Conservation (phyloP, 2,888 invertebrate genomes). For the Tiphia femorata region DNA sequence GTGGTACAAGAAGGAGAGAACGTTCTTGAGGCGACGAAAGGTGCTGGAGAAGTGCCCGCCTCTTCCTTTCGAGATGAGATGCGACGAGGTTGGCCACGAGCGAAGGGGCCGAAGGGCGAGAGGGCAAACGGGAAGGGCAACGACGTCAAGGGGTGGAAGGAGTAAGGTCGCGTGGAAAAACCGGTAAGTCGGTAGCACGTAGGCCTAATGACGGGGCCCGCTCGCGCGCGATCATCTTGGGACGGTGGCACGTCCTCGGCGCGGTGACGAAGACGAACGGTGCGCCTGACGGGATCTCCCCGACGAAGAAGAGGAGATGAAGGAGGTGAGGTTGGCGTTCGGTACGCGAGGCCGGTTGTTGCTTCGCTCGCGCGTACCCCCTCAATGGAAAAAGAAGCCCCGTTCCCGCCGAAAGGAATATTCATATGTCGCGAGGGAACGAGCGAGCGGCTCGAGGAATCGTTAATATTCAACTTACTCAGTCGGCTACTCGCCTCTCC, state of each 20-base stretch:
- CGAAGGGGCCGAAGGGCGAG: slow-evolving; percentile 1
- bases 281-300: no score
- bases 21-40: no score
- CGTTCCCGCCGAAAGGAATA: slow-evolving; percentile 39
- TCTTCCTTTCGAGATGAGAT: slow-evolving; percentile 9
- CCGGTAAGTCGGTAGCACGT: slow-evolving; percentile 43
- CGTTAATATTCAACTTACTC: slow-evolving; percentile 25
- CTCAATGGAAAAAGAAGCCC: slow-evolving; percentile 27
- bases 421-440: slow-evolving; percentile 31
- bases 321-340: background rate
- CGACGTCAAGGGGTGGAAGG: slow-evolving; percentile 7
- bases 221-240: slow-evolving; percentile 26
- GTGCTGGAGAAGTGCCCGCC: background rate
- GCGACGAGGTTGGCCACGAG: slow-evolving; percentile 5
- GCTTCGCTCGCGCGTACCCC: no score
- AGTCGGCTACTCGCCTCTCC: no score
- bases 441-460: slow-evolving; percentile 23
- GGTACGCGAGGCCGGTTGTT: no score
- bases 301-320: background rate
- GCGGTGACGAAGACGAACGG: slow-evolving; percentile 50
- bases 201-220: slow-evolving; percentile 41
- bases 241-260: slow-evolving; percentile 14
- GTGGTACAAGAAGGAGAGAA: background rate
- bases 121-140: slow-evolving; percentile 2
- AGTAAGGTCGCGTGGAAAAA: slow-evolving; percentile 38